Evolutionary conservation across 2,888 invertebrate species (phyloP), one percentile per base, ranked within the genome.

Genomic region (Brenthis daphne): DNA sequence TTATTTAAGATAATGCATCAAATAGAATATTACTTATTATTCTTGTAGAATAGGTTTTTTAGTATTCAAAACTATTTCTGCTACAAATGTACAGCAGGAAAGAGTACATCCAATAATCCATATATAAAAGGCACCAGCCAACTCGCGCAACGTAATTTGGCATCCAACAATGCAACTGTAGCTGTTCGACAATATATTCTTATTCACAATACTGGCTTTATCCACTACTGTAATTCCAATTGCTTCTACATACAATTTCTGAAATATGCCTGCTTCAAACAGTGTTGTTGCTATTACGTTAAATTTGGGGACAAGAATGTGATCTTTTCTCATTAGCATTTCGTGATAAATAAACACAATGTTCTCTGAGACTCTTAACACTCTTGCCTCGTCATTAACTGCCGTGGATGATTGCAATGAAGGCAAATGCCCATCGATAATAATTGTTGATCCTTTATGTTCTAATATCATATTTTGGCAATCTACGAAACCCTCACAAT

Each of bases 141-240:
- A 74, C 69, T 89, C 86, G 0, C 61, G 50, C 20, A 88, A 58
- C 2, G 85, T 83, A 14, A 92, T 86, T 6, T 76, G 76, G 67
- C 92, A 91, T 0, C 91, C 91, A 3, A 73, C 64, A 43, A 79
- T 77, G 64, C 91, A 92, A 50, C 82, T 84, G 64, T 90, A 90
- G 66, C 87, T 86, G 48, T 82, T 85, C 0, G 77, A 74, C 63
- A 84, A 64, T 37, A 84, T 82, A 66, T 86, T 89, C 54, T 80
- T 77, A 47, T 76, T 79, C 2, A 79, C 83, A 53, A 71, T 81
- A 1, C 75, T 71, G 1, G 88, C 83, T 75, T 82, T 87, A 6
- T 79, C 80, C 3, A 83, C 74, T 3, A 79, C 74, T 0, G 81
- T 78, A 11, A 86, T 75, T 12, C 92, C 91, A 29, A 92, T 79